Conservation (phyloP, 2,797 vertebrate species). For the Sebastes cheni region DNA sequence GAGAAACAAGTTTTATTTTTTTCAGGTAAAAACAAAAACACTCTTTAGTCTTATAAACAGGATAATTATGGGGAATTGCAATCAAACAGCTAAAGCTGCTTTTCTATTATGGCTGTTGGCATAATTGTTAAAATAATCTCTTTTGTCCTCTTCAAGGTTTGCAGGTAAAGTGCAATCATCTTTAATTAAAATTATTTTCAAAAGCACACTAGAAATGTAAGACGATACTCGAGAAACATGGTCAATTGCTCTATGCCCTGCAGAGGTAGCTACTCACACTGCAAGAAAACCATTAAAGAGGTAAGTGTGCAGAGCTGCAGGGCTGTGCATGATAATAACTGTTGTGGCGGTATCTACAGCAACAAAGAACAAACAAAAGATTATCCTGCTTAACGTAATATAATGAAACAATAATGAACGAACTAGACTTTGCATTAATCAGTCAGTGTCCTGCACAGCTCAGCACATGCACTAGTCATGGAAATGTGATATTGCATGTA, state of each 20-base stretch:
- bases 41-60: not conserved
- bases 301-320: not conserved
- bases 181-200: not conserved
- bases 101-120: not conserved
- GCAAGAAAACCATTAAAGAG: not conserved
- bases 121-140: not conserved
- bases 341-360: not conserved
- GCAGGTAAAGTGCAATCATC: not conserved
- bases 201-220: not conserved
- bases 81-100: too few relatives aligned
- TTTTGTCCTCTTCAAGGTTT: not conserved
- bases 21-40: too few relatives aligned
- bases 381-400: slow-evolving; percentile 11
- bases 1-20: too few relatives aligned
- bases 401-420: slow-evolving; percentile 21
- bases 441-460: not conserved
- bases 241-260: not conserved
- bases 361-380: slow-evolving; percentile 28
- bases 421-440: slow-evolving; percentile 15
- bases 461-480: not conserved
- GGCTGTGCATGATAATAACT: slow-evolving; percentile 2
- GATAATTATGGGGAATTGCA: not conserved
- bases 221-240: not conserved
- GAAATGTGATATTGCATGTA: not conserved
- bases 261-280: not conserved